Conservation (phyloP, 2,113 vertebrate species). For the Poeciliopsis turrubarensis region DNA sequence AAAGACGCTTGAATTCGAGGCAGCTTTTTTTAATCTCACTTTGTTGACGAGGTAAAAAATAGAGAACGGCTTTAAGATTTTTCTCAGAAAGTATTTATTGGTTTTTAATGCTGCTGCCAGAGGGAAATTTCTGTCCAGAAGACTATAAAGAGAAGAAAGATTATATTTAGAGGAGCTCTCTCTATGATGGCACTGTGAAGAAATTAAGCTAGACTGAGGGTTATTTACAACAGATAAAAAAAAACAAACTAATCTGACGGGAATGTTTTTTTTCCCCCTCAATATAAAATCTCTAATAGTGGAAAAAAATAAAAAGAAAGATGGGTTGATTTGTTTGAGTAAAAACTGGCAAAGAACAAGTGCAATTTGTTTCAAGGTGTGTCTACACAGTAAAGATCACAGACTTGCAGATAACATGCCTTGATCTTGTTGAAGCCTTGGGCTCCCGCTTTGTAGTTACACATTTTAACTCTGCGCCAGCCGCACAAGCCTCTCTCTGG, state of each 20-base stretch:
- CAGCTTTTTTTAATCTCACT: slow-evolving; percentile 19
- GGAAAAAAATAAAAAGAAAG: neutral
- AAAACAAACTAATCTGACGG: neutral
- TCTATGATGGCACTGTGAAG: slow-evolving; percentile 23
- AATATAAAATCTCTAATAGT: slow-evolving; percentile 1
- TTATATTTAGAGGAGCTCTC: slow-evolving; percentile 44
- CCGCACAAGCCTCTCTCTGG: slow-evolving; percentile 23
- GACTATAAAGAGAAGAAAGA: slow-evolving; percentile 16
- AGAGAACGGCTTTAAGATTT: slow-evolving; percentile 36
- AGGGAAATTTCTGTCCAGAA: slow-evolving; percentile 37
- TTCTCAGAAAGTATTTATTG: slow-evolving; percentile 48
- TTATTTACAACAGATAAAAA: slow-evolving; percentile 1
- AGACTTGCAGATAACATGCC: slow-evolving; percentile 42
- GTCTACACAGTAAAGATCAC: slow-evolving; percentile 44
- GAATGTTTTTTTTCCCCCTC: neutral
- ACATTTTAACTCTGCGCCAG: slow-evolving; percentile 45
- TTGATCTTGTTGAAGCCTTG: slow-evolving; percentile 48
- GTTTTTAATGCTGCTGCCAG: slow-evolving; percentile 25
- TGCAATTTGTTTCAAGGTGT: slow-evolving; percentile 43
- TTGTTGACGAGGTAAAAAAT: slow-evolving; percentile 39
- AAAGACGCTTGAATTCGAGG: slow-evolving; percentile 21
- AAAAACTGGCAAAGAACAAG: slow-evolving; percentile 23
- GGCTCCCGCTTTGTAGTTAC: slow-evolving; percentile 60
- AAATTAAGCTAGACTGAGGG: slow-evolving; percentile 18
- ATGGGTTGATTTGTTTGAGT: neutral